Evolutionary conservation across 2,113 vertebrate genomes (phyloP), one percentile per base, ranked within the genome.

Genomic region (Misgurnus mizolepis): DNA sequence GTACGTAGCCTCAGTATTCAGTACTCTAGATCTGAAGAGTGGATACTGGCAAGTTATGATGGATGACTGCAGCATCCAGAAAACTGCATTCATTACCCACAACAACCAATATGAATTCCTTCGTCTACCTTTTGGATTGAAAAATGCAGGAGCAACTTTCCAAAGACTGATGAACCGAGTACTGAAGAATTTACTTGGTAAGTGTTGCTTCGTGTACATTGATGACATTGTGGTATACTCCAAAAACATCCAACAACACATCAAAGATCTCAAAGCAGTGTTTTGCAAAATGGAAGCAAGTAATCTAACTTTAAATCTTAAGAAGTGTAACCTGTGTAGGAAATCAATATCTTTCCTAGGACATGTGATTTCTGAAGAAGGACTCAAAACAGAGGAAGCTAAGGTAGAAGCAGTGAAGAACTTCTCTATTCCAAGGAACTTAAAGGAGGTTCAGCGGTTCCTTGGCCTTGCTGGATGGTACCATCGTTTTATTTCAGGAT

Each of bases 161-260:
- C 75, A 67, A 68, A 43, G 10, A 10, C 8, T 43, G 40, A 47
- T 43, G 67, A 15, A 8, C 40, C 4, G 5, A 61, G 40, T 18
- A 4, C 8, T 68, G 41, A 41, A 45, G 15, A n/a, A 41, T 15
- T 17, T 68, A 41, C 45, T 45, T 3, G 15, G 40, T 7, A 12
- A 43, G 17, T 34, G n/a, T 4, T 75, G 72, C 60, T 49, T 75
- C 11, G 18, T 62, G 6, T 62, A 75, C 41, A 49, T 50, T 65
- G 43, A 76, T 34, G 74, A 39, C n/a, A 9, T 53, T 17, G 74
- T 76, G 0, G 45, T 76, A 7, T 65, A 50, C 4, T 65, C 60
- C 11, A 47, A 27, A 2, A 3, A 60, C 18, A 7, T 60, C 9
- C 58, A 60, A 47, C 4, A 47, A 47, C 4, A 47, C 45, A 47